Base-by-base conservation (phyloP, 1,140 invertebrate genomes). In the Drosophila jambulina region DNA sequence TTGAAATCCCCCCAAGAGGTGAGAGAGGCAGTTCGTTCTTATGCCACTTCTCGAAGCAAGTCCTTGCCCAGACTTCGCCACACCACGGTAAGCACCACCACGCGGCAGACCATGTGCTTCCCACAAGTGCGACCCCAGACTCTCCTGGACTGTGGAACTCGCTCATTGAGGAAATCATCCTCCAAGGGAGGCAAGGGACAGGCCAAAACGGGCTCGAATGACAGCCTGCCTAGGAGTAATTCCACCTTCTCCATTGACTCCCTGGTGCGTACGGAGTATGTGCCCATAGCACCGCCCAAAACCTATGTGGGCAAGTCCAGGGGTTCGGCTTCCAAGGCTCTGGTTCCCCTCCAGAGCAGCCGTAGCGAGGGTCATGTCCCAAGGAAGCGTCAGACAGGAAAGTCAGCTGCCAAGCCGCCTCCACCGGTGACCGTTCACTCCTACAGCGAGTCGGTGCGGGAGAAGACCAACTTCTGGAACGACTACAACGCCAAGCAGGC, bases 1-100 rank as follows among this genome's bases (percentile, higher is more conserved):
- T 80, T 96, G 2, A 93, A 95, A 34, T 95, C 94, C 3, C 94
- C 95, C 1, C 93, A 93, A 38, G 95, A 96, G 80, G 94, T 95
- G 3, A 94, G 94, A 60, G 95, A 94, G 82, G 94, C 93, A 2
- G 82, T 95, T 25, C 94, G 93, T 23, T 94, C 92, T 1, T 92
- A 92, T 49, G 91, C 92, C 53, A 87, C 87, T 4, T 88, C 65
- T 13, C 81, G 91, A 1, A 92, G 91, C 71, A 92, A 91, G 25
- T 90, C 83, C 1, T 51, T 91, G 62, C 91, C 91, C 4, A 45
- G 91, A 7, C 48, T 91, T 10, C 76, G 79, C 2, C 82, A 75
- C 12, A 76, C 71, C 59, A 86, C 74, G 3, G 85, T 91, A 4
- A 92, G 75, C 69, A 90, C 84, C 4, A 92, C 84, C 0, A 83